Percentiles rank a stretch among this genome's conserved stretches.
phyloP scores from a whole-genome alignment of 2,888 invertebrate genomes.

The Sarcophaga caerulescens region DNA sequence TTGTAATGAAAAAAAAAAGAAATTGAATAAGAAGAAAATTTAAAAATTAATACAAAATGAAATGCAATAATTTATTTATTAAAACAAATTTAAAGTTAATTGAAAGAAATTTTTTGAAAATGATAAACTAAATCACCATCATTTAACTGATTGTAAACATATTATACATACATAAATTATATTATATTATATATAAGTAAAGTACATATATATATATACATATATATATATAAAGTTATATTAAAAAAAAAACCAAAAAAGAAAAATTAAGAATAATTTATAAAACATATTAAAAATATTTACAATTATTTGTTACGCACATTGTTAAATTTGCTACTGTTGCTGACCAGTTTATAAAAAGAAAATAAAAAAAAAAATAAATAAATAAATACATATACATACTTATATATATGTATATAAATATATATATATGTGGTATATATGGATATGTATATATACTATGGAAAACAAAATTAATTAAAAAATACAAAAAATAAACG shows the following conservation, averaged over 20 bases:
- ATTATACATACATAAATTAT: slow-evolving; percentile 68
- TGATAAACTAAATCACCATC: slow-evolving; percentile 58
- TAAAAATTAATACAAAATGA: slow-evolving; percentile 48
- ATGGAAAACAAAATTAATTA: slow-evolving; percentile 57
- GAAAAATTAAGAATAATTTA: slow-evolving; percentile 65
- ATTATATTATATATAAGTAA: slow-evolving; percentile 61
- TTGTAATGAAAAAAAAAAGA: slow-evolving; percentile 65
- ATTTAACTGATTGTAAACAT: slow-evolving; percentile 65
- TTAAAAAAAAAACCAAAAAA: slow-evolving; percentile 70
- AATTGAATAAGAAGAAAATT: slow-evolving; percentile 33
- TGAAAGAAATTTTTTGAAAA: slow-evolving; percentile 55
- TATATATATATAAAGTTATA: slow-evolving; percentile 65
- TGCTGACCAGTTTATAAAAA: slow-evolving; percentile 81
- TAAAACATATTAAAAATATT: slow-evolving; percentile 74
- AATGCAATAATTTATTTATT: slow-evolving; percentile 70
- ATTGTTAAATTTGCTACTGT: slow-evolving; percentile 81
- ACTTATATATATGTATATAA: no score
- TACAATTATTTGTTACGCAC: slow-evolving; percentile 81
- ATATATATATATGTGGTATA: no score
- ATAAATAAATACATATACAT: slow-evolving; percentile 28
- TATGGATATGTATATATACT: no score
- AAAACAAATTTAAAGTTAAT: slow-evolving; percentile 67
- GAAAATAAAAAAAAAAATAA: slow-evolving; percentile 59
- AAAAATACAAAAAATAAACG: slow-evolving; percentile 85
- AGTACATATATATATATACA: slow-evolving; percentile 62